These are phyloP conservation scores for Parazoanthus darwini DNA, from an alignment of 92 coral and sea anemone genomes.

Conservation along the genomic window DNA sequence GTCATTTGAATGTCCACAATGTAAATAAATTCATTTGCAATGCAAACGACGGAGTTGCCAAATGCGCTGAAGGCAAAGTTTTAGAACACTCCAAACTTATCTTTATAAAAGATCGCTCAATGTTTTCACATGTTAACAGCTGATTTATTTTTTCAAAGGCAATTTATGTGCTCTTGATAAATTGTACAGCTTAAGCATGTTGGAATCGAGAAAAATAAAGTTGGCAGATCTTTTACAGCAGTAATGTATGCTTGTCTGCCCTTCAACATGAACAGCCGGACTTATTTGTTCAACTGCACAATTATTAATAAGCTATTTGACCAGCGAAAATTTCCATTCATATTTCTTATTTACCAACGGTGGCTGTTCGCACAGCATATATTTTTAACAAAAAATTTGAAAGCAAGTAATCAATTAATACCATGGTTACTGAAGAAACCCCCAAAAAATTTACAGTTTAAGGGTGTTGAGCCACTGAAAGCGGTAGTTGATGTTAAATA, in stretches of 20 bases:
- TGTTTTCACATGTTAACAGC: not conserved
- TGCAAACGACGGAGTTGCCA: no score
- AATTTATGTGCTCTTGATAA: not conserved
- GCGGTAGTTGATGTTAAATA: not conserved
- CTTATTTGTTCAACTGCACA: not conserved
- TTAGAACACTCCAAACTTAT: no score
- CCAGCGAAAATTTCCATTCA: not conserved
- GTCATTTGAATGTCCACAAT: no score
- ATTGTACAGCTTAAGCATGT: not conserved
- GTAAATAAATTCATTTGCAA: no score
- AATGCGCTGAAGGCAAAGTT: no score
- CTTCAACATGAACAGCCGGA: not conserved
- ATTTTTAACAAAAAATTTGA: no score
- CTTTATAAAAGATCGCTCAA: not conserved
- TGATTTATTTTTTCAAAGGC: not conserved
- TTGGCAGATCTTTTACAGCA: not conserved
- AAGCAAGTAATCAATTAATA: not conserved
- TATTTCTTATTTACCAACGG: no score
- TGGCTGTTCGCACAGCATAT: not conserved
- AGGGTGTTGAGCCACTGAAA: not conserved
- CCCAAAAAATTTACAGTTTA: not conserved
- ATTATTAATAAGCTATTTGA: no score
- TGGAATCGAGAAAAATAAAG: not conserved
- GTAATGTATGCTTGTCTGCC: not conserved
- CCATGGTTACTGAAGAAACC: not conserved